Evolutionary conservation across 2,888 invertebrate genomes (phyloP), one percentile per base, ranked within the genome.

Genomic region (Temnothorax unifasciatus): DNA sequence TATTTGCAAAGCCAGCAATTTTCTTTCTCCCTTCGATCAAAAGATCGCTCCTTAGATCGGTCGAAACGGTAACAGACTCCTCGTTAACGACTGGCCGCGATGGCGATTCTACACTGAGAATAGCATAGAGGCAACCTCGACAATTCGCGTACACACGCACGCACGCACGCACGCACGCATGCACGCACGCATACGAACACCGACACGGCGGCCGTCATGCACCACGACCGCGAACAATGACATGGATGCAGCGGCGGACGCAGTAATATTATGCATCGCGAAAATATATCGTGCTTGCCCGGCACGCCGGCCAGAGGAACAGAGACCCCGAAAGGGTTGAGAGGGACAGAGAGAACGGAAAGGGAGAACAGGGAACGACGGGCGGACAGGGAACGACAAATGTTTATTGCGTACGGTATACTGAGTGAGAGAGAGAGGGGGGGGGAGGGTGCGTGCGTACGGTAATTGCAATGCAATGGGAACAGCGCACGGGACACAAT

Each of bases 191-290:
- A 81, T 21, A 44, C 85, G 81, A 84, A 71, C 75, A 84, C 76
- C 86, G 87, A 85, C 13, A 84, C 41, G 52, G 54, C 59, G 88
- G 83, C 87, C 93, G 93, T 93, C 92, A 93, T 92, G 93, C 92
- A 91, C 89, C 89, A 87, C 93, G 93, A 91, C 90, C 92, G 91
- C 92, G 91, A 92, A 93, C 93, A 94, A 94, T 93, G 91, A 92
- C 91, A 90, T 89, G 91, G 91, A 92, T 92, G 91, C 91, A 91
- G 89, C 93, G 92, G 92, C 93, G 92, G 92, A 92, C 93, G 92
- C 91, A 90, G 92, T 92, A 92, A 92, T 92, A 91, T 92, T 92
- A 91, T 91, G 91, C 91, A 92, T 93, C 90, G 92, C 90, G 90
- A 92, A 92, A 91, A 88, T 90, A 91, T 90, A 92, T 91, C 88